phyloP scores from a whole-genome alignment of 92 coral and sea anemone genomes.

The Zoanthus sociatus region DNA sequence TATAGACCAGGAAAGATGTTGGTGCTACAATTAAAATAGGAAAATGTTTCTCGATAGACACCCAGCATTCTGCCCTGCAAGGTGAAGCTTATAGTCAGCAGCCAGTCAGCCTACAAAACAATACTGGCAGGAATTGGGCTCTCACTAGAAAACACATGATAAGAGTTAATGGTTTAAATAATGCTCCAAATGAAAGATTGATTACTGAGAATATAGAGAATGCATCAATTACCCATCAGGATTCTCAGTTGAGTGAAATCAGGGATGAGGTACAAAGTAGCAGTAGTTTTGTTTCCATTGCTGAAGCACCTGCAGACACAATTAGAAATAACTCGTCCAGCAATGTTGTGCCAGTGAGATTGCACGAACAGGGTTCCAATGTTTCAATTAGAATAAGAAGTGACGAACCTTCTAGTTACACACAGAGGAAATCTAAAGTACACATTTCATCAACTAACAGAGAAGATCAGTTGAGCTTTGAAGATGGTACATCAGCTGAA shows the following conservation, averaged over 20 bases:
- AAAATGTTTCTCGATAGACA: background rate
- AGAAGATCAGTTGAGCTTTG: background rate
- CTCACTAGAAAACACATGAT: background rate
- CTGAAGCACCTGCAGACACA: background rate
- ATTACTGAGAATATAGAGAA: background rate
- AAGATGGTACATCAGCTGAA: background rate
- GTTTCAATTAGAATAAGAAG: background rate
- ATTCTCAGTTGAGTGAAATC: background rate
- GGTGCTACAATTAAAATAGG: constrained; percentile 13
- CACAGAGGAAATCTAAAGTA: background rate
- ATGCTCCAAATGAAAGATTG: background rate
- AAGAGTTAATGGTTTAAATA: background rate
- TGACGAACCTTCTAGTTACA: background rate
- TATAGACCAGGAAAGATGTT: background rate
- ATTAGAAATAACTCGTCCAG: background rate
- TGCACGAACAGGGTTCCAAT: background rate
- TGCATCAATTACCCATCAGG: background rate
- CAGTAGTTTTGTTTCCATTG: background rate
- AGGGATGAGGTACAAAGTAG: background rate
- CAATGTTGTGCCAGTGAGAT: background rate
- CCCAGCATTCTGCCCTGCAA: background rate
- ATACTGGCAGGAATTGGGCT: background rate
- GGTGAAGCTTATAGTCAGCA: background rate
- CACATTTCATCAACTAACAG: constrained; percentile 3
- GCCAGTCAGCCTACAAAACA: background rate